A percentile compares a stretch with the other conserved stretches of the same genome.
phyloP scores from a whole-genome alignment of 2,797 vertebrate species.

The Orientallactaga sibirica region DNA sequence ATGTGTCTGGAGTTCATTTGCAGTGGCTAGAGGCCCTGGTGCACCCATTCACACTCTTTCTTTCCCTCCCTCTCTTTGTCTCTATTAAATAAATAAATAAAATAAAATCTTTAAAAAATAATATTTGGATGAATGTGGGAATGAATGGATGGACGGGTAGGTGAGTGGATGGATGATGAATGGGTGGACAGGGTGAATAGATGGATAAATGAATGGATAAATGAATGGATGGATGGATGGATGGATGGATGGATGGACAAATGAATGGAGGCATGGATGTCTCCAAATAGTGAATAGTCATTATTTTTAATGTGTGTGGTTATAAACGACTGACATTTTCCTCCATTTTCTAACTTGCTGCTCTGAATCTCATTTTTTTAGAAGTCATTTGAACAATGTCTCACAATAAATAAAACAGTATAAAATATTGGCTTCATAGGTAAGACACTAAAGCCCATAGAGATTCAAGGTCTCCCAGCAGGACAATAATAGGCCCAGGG shows the following conservation, averaged over 20 bases:
- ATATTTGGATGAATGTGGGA: neutral
- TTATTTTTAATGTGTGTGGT: neutral
- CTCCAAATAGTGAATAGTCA: neutral
- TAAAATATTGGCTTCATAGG: neutral
- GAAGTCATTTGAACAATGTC: neutral
- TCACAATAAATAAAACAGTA: neutral
- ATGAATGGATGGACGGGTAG: neutral
- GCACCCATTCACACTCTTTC: too few relatives aligned
- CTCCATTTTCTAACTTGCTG: slow-evolving; percentile 14
- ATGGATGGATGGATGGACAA: neutral
- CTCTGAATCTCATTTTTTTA: neutral
- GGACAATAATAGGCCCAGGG: neutral
- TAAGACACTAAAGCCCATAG: neutral
- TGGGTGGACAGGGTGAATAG: too few relatives aligned
- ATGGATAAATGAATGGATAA: neutral
- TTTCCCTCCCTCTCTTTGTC: too few relatives aligned
- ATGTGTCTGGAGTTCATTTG: too few relatives aligned
- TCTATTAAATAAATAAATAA: too few relatives aligned
- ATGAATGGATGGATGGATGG: too few relatives aligned
- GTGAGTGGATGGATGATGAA: too few relatives aligned
- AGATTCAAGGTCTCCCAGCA: neutral
- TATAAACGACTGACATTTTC: too few relatives aligned
- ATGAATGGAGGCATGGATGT: neutral
- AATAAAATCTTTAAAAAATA: too few relatives aligned
- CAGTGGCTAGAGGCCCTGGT: too few relatives aligned